These are phyloP conservation scores for Caenorhabditis sp. DNA, from an alignment of 2,888 invertebrate genomes.

Conservation along the genomic window DNA sequence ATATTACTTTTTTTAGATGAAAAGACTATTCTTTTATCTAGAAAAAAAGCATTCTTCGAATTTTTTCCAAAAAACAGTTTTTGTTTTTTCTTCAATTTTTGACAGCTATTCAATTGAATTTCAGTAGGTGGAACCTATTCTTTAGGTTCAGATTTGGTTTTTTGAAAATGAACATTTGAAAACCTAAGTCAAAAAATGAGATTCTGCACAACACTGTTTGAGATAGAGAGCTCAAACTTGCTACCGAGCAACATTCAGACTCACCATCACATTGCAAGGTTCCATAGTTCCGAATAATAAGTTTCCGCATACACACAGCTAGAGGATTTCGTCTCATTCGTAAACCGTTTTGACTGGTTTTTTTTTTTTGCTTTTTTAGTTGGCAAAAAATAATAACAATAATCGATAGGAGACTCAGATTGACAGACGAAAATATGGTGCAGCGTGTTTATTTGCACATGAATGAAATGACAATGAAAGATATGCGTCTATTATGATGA, in stretches of 20 bases:
- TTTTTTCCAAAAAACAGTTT: too few species aligned
- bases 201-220: too few species aligned
- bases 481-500: neutral
- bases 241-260: neutral
- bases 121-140: too few species aligned
- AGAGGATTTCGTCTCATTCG: constrained; percentile 19
- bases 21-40: too few species aligned
- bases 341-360: constrained; percentile 5
- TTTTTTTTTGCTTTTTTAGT: neutral
- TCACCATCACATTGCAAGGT: neutral
- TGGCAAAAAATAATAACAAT: neutral
- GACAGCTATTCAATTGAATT: too few species aligned
- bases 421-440: neutral
- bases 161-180: too few species aligned
- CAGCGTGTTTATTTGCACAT: neutral
- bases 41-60: too few species aligned
- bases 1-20: too few species aligned
- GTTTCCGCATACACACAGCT: constrained; percentile 15
- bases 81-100: too few species aligned
- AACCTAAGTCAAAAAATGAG: too few species aligned
- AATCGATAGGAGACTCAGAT: neutral
- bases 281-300: constrained; percentile 24
- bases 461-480: neutral
- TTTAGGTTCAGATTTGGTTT: too few species aligned
- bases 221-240: too few species aligned